phyloP scores from a whole-genome alignment of 2,113 vertebrate genomes.

The Podilymbus podiceps region DNA sequence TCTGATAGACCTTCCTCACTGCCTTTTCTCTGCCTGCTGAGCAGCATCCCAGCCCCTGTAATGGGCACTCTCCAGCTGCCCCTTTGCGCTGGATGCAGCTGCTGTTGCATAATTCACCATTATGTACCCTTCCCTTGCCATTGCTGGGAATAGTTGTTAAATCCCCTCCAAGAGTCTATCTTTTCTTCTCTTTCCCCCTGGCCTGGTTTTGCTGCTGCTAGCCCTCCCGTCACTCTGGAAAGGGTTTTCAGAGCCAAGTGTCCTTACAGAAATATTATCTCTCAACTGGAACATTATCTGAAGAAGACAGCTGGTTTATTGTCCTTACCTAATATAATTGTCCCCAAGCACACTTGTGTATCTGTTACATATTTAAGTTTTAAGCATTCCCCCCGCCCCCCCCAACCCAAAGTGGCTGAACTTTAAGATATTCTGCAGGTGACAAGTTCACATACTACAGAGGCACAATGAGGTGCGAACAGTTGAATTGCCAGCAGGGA shows the following conservation, averaged over 20 bases:
- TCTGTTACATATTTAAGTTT: neutral
- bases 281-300: neutral
- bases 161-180: fast-evolving
- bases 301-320: neutral
- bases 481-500: neutral
- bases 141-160: neutral
- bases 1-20: neutral
- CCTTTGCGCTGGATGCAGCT: neutral
- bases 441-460: neutral
- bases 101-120: neutral
- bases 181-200: neutral
- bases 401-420: neutral
- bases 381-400: neutral
- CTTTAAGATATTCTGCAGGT: slow-evolving; percentile 7
- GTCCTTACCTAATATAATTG: neutral
- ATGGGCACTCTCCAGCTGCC: neutral
- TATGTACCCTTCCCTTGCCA: neutral
- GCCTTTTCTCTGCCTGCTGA: neutral
- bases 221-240: neutral
- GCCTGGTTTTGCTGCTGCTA: neutral
- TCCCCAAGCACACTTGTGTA: neutral
- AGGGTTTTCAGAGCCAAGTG: neutral
- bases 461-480: neutral
- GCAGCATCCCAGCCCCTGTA: neutral
- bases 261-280: neutral